phyloP scores from a whole-genome alignment of 2,888 invertebrate genomes.

The Ethmia dodecea region DNA sequence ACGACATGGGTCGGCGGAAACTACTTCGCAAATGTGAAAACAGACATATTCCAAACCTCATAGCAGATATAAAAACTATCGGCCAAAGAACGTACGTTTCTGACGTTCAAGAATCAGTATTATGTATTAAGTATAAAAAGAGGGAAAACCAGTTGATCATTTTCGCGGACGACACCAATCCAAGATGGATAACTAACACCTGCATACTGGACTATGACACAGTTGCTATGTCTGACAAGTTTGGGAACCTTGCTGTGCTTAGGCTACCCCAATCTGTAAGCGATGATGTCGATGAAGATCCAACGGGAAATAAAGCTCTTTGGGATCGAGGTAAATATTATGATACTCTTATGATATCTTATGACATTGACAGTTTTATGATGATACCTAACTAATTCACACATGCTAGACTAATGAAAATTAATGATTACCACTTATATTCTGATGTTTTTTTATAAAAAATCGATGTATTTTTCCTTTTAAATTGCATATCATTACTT shows the following conservation, averaged over 20 bases:
- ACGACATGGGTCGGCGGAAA: slow-evolving; percentile 96
- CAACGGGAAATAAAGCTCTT: slow-evolving; percentile 97
- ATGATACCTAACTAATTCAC: slow-evolving; percentile 56
- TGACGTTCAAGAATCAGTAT: slow-evolving; percentile 98
- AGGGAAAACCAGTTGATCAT: slow-evolving; percentile 98
- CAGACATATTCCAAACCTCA: slow-evolving; percentile 95
- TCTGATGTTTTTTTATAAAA: slow-evolving; percentile 45
- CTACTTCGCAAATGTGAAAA: slow-evolving; percentile 98
- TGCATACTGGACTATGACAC: slow-evolving; percentile 97
- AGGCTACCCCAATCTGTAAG: slow-evolving; percentile 93
- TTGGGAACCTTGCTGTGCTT: slow-evolving; percentile 96
- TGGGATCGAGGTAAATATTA: slow-evolving; percentile 86
- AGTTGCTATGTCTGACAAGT: slow-evolving; percentile 97
- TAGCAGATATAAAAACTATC: slow-evolving; percentile 95
- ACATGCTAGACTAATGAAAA: slow-evolving; percentile 78
- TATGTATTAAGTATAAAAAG: slow-evolving; percentile 95
- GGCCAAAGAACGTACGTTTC: slow-evolving; percentile 96
- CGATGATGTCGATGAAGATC: slow-evolving; percentile 99
- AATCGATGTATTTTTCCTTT: background rate
- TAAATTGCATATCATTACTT: background rate
- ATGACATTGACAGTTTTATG: slow-evolving; percentile 24
- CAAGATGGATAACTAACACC: slow-evolving; percentile 95
- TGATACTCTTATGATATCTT: background rate
- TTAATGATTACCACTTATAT: slow-evolving; percentile 51
- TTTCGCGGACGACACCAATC: slow-evolving; percentile 98